Percentiles rank a stretch among this genome's conserved stretches.
These are phyloP conservation scores for Aplodontia rufa DNA, from an alignment of 2,113 vertebrate genomes.

Conservation along the genomic window DNA sequence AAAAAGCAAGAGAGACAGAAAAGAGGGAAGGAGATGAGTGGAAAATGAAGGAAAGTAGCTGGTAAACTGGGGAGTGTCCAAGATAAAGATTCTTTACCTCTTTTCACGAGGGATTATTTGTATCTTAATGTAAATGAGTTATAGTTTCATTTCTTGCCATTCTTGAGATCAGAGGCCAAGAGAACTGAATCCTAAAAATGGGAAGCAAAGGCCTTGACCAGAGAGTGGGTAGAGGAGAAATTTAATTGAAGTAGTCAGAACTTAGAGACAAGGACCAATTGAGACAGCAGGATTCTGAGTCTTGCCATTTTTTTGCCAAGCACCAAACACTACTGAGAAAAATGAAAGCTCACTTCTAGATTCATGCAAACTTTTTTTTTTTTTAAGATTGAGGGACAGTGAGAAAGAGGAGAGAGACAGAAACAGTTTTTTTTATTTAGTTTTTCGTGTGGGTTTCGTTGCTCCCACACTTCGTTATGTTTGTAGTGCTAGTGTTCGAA, in stretches of 20 bases:
- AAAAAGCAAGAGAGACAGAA: background rate
- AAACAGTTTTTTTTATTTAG: too few relatives aligned
- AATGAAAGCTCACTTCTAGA: background rate
- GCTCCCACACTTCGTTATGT: too few relatives aligned
- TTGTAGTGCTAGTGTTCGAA: too few relatives aligned
- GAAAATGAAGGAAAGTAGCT: background rate
- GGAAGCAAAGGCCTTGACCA: background rate
- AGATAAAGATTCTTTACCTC: background rate
- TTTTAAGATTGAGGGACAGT: too few relatives aligned
- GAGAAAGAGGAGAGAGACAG: too few relatives aligned
- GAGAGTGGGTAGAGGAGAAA: background rate
- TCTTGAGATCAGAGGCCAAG: constrained; percentile 2
- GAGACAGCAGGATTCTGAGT: background rate
- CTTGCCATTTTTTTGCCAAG: background rate
- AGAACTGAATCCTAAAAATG: constrained; percentile 13
- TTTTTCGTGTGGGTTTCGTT: too few relatives aligned
- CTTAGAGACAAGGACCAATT: background rate
- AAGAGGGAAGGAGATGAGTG: background rate
- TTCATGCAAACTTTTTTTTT: background rate
- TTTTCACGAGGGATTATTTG: background rate
- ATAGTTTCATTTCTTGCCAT: background rate
- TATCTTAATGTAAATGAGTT: background rate
- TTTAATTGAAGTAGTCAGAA: background rate
- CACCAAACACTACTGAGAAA: background rate
- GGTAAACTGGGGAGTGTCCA: background rate